phyloP scores from a whole-genome alignment of 2,888 invertebrate species.

The Leptinotarsa juncta region DNA sequence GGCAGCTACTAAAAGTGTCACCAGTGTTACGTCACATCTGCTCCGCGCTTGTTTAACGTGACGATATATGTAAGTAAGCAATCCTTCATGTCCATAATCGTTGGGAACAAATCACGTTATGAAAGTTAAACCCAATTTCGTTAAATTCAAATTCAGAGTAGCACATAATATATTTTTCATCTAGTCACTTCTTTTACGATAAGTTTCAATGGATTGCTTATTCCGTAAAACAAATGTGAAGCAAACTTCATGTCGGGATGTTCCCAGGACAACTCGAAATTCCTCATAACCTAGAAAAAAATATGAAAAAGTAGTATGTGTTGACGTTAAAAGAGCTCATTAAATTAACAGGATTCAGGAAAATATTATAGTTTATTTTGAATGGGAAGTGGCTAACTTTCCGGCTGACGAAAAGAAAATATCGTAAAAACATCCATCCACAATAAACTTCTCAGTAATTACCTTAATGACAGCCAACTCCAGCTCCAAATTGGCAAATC shows the following conservation, averaged over 20 bases:
- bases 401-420: background rate
- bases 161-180: background rate
- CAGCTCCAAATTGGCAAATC: conserved; percentile 76
- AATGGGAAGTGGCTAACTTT: background rate
- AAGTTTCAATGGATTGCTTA: background rate
- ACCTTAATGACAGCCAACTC: conserved; percentile 54
- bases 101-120: no score
- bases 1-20: no score
- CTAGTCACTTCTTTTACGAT: conserved; percentile 1
- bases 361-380: background rate
- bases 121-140: no score
- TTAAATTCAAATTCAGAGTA: no score
- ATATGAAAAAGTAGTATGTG: background rate
- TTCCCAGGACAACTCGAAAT: conserved; percentile 57
- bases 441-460: conserved; percentile 25
- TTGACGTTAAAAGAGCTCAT: background rate
- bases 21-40: no score
- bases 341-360: background rate
- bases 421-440: conserved; percentile 29
- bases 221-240: conserved; percentile 48
- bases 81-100: no score
- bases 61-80: no score
- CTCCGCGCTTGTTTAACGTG: no score
- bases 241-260: conserved; percentile 52
- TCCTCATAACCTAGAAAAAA: conserved; percentile 40